Conservation (phyloP, 2,888 invertebrate species). For the Sinelater perroti region DNA sequence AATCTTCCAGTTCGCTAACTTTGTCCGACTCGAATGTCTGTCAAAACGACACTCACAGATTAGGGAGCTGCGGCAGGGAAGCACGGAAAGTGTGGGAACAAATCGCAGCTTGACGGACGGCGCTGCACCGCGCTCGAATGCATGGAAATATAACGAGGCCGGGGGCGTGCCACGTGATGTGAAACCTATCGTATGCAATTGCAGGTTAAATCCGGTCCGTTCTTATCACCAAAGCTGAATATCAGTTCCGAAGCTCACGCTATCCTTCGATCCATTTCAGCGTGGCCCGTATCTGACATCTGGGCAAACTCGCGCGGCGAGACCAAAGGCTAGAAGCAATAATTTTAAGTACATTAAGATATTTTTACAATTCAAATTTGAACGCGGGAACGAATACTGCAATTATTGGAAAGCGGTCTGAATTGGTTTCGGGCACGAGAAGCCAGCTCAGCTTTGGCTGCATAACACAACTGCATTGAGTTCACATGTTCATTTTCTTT, state of each 20-base stretch:
- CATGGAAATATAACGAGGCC: constrained; percentile 22
- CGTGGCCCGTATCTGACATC: constrained; percentile 26
- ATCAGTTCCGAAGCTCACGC: constrained; percentile 32
- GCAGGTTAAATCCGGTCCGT: constrained; percentile 30
- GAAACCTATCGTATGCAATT: constrained; percentile 32
- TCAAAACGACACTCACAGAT: constrained; percentile 37
- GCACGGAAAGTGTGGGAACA: constrained; percentile 22
- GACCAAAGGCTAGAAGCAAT: constrained; percentile 20
- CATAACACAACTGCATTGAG: no score
- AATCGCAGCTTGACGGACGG: constrained; percentile 1
- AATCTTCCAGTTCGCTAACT: constrained; percentile 43
- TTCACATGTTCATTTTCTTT: no score
- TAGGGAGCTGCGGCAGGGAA: constrained; percentile 24
- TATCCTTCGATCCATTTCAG: constrained; percentile 34
- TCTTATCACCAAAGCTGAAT: constrained; percentile 26
- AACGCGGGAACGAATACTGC: constrained; percentile 12
- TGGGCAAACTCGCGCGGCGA: constrained; percentile 21
- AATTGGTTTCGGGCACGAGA: constrained; percentile 1
- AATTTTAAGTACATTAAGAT: constrained; percentile 29
- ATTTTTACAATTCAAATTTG: constrained; percentile 25
- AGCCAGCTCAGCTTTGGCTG: no score
- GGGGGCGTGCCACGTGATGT: constrained; percentile 24
- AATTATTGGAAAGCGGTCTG: constrained; percentile 11
- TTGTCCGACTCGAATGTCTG: constrained; percentile 38
- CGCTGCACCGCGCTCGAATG: constrained; percentile 10